Conservation (phyloP, 2,113 vertebrate species). For the Geothlypis trichas region DNA sequence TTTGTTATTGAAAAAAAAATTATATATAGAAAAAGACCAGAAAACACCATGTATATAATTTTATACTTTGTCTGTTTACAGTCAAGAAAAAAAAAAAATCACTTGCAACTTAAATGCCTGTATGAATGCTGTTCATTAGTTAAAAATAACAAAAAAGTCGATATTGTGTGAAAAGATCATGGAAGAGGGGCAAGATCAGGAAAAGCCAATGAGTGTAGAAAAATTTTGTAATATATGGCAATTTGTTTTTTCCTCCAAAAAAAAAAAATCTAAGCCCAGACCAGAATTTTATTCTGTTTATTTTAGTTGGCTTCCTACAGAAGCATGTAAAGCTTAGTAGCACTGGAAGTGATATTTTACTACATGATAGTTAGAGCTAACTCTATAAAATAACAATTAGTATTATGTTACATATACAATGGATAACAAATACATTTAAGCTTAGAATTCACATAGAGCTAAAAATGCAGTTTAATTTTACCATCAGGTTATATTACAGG, state of each 20-base stretch:
- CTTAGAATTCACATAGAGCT: not conserved
- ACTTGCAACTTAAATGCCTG: not conserved
- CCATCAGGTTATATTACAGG: not conserved
- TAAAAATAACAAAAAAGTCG: not conserved
- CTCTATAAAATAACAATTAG: not conserved
- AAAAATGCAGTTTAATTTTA: not conserved
- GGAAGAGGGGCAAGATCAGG: not conserved
- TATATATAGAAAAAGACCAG: not conserved
- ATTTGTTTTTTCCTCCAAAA: not conserved
- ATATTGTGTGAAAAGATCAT: not conserved
- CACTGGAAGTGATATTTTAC: not conserved
- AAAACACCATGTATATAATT: not conserved
- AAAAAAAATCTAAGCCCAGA: not conserved
- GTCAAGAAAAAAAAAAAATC: not conserved
- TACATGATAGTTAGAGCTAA: not conserved
- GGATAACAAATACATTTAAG: not conserved
- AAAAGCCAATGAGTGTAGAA: not conserved
- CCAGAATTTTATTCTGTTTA: not conserved
- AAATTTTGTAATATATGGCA: not conserved
- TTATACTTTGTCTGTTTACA: not conserved
- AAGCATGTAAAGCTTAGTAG: not conserved
- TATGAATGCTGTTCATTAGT: not conserved
- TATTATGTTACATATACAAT: not conserved
- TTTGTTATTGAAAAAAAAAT: not conserved
- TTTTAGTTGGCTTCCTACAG: not conserved